Conservation (phyloP, 2,797 vertebrate genomes). For the Dipus sagitta region DNA sequence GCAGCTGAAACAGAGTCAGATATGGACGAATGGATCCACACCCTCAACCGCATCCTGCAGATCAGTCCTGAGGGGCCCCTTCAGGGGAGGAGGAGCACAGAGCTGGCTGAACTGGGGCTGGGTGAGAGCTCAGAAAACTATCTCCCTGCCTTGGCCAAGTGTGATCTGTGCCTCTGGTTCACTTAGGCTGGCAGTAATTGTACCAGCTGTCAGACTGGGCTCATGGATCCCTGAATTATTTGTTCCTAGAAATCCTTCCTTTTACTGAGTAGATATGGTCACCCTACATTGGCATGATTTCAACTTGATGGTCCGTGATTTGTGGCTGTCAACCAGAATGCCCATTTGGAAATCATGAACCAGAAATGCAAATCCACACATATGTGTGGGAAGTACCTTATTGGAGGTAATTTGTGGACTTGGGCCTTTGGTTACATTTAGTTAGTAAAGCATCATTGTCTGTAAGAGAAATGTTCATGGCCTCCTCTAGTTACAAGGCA, state of each 20-base stretch:
- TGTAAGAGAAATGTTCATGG: background rate
- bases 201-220: conserved; percentile 58
- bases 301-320: background rate
- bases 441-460: background rate
- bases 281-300: background rate
- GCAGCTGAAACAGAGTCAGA: conserved; percentile 98
- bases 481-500: conserved; percentile 20
- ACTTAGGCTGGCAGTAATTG: conserved; percentile 33
- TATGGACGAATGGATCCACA: conserved; percentile 99
- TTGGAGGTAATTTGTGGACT: background rate
- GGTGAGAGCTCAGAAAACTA: conserved; percentile 87
- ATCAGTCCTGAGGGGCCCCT: conserved; percentile 93
- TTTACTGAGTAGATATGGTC: conserved; percentile 30
- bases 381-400: background rate
- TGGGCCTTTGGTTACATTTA: background rate
- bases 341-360: background rate
- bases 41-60: conserved; percentile 97
- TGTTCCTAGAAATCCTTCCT: conserved; percentile 69
- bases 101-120: conserved; percentile 94
- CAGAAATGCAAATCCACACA: background rate
- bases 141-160: background rate
- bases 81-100: conserved; percentile 94
- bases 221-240: background rate
- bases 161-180: background rate
- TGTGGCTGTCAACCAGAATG: background rate